phyloP scores from a whole-genome alignment of 2,797 vertebrate species.

The Acanthornis magna region DNA sequence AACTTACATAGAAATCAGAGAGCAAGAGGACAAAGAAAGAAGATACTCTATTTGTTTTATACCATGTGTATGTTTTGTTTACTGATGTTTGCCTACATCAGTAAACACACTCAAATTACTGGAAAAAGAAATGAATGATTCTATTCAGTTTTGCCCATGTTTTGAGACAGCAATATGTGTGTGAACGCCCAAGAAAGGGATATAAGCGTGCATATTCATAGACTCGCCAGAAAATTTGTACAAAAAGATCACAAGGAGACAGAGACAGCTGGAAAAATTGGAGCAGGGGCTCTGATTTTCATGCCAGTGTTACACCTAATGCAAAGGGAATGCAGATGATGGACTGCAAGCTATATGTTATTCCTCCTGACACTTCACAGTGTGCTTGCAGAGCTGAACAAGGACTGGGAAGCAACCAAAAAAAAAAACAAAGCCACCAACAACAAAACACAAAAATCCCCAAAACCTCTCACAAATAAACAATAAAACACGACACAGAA shows the following conservation, averaged over 20 bases:
- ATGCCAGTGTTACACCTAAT: constrained; percentile 75
- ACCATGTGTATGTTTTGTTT: background rate
- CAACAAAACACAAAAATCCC: background rate
- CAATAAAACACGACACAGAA: background rate
- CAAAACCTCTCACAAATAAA: background rate
- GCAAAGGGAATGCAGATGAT: constrained; percentile 69
- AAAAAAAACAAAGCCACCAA: background rate
- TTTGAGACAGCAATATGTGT: constrained; percentile 25
- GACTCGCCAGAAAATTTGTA: constrained; percentile 71
- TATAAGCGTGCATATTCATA: constrained; percentile 50
- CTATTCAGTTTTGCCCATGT: constrained; percentile 31
- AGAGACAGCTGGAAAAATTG: constrained; percentile 80
- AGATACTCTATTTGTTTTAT: background rate
- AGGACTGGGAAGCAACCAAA: background rate
- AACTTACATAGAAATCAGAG: constrained; percentile 21
- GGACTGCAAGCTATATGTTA: constrained; percentile 51
- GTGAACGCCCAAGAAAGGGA: constrained; percentile 24
- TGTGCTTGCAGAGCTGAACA: background rate
- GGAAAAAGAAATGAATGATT: background rate
- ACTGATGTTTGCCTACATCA: background rate
- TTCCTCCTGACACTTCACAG: constrained; percentile 25
- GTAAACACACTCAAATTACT: constrained; percentile 47
- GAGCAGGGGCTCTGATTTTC: constrained; percentile 69
- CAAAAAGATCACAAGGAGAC: constrained; percentile 75
- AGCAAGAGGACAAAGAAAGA: constrained; percentile 7